These are phyloP conservation scores for Onychomys arenicola DNA, from an alignment of 2,797 vertebrate genomes.

Conservation along the genomic window DNA sequence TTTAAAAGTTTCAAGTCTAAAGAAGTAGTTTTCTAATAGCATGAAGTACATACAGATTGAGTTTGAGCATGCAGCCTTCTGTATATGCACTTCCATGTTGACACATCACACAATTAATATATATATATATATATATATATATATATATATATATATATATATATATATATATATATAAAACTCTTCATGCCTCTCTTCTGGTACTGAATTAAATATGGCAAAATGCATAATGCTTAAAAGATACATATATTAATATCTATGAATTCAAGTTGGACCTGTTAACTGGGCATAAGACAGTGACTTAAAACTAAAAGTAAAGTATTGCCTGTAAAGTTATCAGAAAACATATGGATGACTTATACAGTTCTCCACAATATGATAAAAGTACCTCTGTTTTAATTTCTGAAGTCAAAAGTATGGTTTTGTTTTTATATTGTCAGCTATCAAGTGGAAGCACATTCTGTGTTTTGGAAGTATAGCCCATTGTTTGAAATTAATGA, in stretches of 20 bases:
- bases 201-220: neutral
- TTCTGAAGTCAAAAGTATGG: neutral
- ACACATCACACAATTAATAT: neutral
- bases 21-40: too few relatives aligned
- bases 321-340: neutral
- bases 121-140: too few relatives aligned
- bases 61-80: neutral
- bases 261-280: neutral
- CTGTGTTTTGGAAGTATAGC: constrained; percentile 16
- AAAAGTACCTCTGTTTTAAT: constrained; percentile 34
- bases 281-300: neutral
- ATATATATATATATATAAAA: too few relatives aligned
- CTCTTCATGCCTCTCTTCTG: neutral
- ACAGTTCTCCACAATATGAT: neutral
- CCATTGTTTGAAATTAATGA: constrained; percentile 29
- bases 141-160: too few relatives aligned
- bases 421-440: constrained; percentile 48
- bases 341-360: constrained; percentile 30
- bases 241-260: constrained; percentile 2
- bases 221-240: neutral
- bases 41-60: too few relatives aligned
- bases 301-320: constrained; percentile 55
- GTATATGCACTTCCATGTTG: neutral
- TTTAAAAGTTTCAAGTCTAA: too few relatives aligned
- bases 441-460: constrained; percentile 31